Conservation (phyloP, 2,797 vertebrate species). For the Capromys pilorides region DNA sequence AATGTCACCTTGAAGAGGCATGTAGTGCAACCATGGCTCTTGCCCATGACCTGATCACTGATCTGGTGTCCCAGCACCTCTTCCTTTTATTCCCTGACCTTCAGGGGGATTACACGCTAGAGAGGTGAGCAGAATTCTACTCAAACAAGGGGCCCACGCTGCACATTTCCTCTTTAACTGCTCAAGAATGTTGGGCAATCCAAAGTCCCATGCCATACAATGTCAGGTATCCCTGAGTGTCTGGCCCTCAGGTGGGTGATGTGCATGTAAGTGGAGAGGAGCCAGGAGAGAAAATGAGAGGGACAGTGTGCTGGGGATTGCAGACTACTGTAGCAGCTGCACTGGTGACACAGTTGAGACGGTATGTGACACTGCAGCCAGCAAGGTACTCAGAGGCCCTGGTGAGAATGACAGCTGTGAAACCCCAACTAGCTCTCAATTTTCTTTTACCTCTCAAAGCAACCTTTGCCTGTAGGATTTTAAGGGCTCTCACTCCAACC, state of each 20-base stretch:
- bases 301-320: fast-evolving
- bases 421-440: background rate
- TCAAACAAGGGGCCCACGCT: background rate
- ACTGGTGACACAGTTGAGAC: background rate
- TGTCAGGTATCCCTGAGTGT: background rate
- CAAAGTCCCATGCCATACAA: background rate
- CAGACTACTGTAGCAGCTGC: background rate
- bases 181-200: background rate
- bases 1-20: background rate
- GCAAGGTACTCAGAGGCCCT: too few relatives aligned
- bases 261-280: background rate
- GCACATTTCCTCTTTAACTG: too few relatives aligned
- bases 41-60: background rate
- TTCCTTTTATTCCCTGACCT: background rate
- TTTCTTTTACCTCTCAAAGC: fast-evolving
- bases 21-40: background rate
- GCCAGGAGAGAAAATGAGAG: background rate
- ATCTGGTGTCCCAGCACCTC: background rate
- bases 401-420: background rate
- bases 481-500: background rate
- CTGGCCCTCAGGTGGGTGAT: fast-evolving
- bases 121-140: background rate
- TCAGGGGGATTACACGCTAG: fast-evolving
- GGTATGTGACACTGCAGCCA: background rate
- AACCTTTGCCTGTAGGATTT: background rate